Base-by-base conservation (phyloP, 2,113 vertebrate genomes). In the Diadophis punctatus region DNA sequence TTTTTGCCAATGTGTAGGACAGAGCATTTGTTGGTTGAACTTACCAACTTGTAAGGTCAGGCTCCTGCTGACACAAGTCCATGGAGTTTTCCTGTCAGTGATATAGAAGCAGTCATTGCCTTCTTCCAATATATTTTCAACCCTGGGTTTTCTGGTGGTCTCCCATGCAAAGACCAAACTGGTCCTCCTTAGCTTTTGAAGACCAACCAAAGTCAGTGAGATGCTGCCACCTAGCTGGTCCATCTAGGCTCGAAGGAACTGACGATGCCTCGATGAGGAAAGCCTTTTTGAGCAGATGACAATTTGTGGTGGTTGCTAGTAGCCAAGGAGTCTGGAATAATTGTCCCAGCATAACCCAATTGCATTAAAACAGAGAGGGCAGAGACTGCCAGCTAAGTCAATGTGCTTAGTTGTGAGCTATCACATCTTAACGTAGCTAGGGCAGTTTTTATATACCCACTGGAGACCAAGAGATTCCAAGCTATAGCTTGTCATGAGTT, bases 331-430 rank as follows among this genome's bases (percentile, higher is more conserved):
- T 63, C 10, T 22, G 53, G 10, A 48, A 20, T 30, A 52, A 9
- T 30, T 84, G 63, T 48, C 86, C 60, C 22, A 68, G 56, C 51
- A 7, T 68, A 53, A 68, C 51, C 80, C 23, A n/a, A 9, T 14
- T 95, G 94, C 34, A 30, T 92, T 87, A 90, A 90, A 46, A 94
- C 94, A 94, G 92, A 92, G 92, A 94, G 91, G 92, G 91, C 55
- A 80, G 34, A 92, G 18, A 8, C 7, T 92, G 0, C 88, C 93
- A 85, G 90, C 90, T 91, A 4, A 92, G 86, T n/a, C n/a, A 80
- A 80, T 56, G 30, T 56, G 87, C 20, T 39, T 27, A 56, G n/a
- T 53, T 68, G 60, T n/a, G 60, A 2, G 4, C 60, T 14, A n/a
- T 68, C 12, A 6, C 60, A 68, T 68, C 60, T 27, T 3, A 9